phyloP scores from a whole-genome alignment of 1,140 invertebrate genomes.

The Centruroides vittatus region DNA sequence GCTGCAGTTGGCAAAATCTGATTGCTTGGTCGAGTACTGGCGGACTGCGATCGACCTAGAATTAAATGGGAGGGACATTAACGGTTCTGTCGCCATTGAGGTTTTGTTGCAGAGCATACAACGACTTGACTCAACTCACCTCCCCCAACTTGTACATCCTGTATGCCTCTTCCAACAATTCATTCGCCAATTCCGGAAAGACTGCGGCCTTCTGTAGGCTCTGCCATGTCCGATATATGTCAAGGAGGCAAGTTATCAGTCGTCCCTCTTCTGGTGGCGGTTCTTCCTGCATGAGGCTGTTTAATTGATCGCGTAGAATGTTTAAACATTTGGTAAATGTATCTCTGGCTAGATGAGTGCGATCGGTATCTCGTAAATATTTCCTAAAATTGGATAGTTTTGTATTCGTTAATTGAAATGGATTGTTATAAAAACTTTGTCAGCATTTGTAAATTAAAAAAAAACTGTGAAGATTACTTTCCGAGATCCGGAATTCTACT shows the following conservation, averaged over 20 bases:
- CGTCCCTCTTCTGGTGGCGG: conserved; percentile 12
- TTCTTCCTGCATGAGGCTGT: conserved; percentile 11
- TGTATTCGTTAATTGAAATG: neutral
- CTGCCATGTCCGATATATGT: conserved; percentile 15
- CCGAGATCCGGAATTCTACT: conserved; percentile 61
- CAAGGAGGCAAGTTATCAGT: conserved; percentile 12
- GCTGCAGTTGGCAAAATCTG: conserved; percentile 20
- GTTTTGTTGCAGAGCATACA: neutral
- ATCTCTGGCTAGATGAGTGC: conserved; percentile 10
- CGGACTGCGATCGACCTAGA: conserved; percentile 12
- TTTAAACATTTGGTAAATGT: conserved; percentile 6
- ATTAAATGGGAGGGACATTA: neutral
- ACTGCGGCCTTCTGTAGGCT: conserved; percentile 5
- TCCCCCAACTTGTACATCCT: conserved; percentile 17
- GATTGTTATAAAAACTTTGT: neutral
- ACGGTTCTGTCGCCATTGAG: neutral
- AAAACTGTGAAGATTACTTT: conserved; percentile 42
- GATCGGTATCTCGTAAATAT: conserved; percentile 19
- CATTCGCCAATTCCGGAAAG: conserved; percentile 9
- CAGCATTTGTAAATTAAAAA: neutral
- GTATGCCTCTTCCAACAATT: conserved; percentile 17
- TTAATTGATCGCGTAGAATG: conserved; percentile 12
- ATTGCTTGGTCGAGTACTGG: conserved; percentile 23
- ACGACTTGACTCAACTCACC: neutral
- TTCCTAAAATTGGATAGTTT: conserved; percentile 7